Evolutionary conservation across 1,140 invertebrate species (phyloP).

Genomic region (Meloidogyne chitwoodi): DNA sequence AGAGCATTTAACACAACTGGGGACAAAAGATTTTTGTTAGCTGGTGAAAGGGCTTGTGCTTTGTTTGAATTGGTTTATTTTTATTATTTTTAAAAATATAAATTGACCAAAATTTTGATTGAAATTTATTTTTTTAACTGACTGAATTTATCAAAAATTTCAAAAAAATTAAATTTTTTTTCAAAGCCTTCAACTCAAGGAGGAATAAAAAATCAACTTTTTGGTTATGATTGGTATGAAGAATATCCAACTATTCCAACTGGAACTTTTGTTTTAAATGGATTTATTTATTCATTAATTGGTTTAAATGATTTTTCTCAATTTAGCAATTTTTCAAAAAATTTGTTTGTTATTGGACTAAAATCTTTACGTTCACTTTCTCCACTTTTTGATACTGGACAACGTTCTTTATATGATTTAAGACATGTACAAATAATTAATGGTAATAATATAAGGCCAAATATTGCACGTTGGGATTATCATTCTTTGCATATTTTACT

Average conservation of each 20-base stretch:
- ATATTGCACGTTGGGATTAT: slow-evolving; percentile 9
- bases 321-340: neutral
- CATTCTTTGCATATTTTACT: slow-evolving; percentile 1
- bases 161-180: neutral
- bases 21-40: neutral
- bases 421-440: neutral
- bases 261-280: neutral
- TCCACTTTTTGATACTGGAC: slow-evolving; percentile 9
- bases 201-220: neutral
- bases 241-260: slow-evolving; percentile 3
- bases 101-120: neutral
- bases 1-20: slow-evolving; percentile 1
- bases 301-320: slow-evolving; percentile 10
- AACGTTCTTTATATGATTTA: slow-evolving; percentile 14
- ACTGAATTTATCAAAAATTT: too few relatives aligned
- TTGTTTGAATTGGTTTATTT: slow-evolving; percentile 5
- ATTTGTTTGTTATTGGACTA: slow-evolving; percentile 1
- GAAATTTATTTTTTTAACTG: too few relatives aligned
- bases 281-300: slow-evolving; percentile 16
- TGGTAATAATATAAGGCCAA: neutral
- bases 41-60: neutral
- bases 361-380: slow-evolving; percentile 10
- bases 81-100: neutral
- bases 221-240: neutral
- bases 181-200: neutral